phyloP scores from a whole-genome alignment of 1,140 invertebrate genomes.

The Pachypeltis micranthus region DNA sequence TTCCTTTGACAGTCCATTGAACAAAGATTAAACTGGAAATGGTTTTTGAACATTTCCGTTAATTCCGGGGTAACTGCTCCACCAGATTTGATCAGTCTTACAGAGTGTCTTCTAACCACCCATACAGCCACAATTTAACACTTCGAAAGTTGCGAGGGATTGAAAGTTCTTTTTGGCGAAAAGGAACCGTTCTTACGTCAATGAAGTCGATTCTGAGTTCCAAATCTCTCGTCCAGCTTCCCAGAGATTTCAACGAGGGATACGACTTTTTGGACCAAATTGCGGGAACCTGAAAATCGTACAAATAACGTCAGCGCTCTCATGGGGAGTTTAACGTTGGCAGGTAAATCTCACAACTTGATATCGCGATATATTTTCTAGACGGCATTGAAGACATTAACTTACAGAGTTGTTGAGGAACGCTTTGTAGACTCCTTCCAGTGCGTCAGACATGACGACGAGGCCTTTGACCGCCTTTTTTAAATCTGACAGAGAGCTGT shows the following conservation, averaged over 20 bases:
- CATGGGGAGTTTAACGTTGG: neutral
- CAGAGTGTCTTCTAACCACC: too few relatives aligned
- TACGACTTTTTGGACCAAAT: constrained; percentile 73
- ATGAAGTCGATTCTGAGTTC: constrained; percentile 66
- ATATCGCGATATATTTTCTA: too few relatives aligned
- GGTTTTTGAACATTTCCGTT: too few relatives aligned
- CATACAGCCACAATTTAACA: too few relatives aligned
- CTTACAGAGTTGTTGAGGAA: constrained; percentile 60
- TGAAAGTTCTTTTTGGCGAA: too few relatives aligned
- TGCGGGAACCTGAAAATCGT: constrained; percentile 47
- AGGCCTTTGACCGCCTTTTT: constrained; percentile 74
- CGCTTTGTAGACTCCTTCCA: constrained; percentile 65
- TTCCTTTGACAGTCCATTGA: too few relatives aligned
- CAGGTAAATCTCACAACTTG: too few relatives aligned
- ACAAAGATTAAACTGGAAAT: too few relatives aligned
- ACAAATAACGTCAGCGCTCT: neutral
- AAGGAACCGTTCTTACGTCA: constrained; percentile 39
- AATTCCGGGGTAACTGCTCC: too few relatives aligned
- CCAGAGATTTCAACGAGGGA: constrained; percentile 71
- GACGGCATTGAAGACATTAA: too few relatives aligned
- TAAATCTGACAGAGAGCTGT: constrained; percentile 56
- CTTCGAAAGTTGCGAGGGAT: too few relatives aligned
- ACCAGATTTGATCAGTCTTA: too few relatives aligned
- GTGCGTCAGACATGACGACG: constrained; percentile 75
- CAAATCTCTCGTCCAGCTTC: constrained; percentile 71